Percentiles rank a stretch among this genome's conserved stretches.
Evolutionary conservation across 2,888 invertebrate species (phyloP).

Genomic region (Xestia ashworthii): DNA sequence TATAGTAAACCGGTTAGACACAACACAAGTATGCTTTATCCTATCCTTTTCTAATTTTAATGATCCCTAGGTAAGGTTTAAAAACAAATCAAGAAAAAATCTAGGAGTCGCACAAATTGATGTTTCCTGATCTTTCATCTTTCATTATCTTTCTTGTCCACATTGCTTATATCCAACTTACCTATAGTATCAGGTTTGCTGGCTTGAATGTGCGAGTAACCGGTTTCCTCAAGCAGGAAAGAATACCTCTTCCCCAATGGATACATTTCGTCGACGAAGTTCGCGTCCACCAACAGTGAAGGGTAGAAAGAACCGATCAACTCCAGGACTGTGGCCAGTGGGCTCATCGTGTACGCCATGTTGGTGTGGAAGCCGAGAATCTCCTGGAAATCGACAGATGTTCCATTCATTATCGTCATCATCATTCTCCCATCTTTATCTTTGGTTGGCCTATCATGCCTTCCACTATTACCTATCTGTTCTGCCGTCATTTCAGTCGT

Average conservation of each 20-base stretch:
- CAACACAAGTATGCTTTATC: no score
- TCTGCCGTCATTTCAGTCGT: not conserved
- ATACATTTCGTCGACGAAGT: constrained; percentile 76
- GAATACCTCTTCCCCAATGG: constrained; percentile 70
- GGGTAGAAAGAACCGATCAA: constrained; percentile 90
- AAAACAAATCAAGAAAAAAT: not conserved
- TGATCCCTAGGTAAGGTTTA: no score
- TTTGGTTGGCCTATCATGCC: not conserved
- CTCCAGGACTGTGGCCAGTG: constrained; percentile 71
- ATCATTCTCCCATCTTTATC: not conserved
- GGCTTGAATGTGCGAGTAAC: constrained; percentile 93
- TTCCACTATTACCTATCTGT: not conserved
- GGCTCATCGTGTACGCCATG: constrained; percentile 84
- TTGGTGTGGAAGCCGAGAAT: constrained; percentile 91
- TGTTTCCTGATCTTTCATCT: not conserved
- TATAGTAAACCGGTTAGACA: no score
- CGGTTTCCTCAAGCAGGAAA: constrained; percentile 73
- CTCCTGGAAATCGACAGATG: constrained; percentile 74
- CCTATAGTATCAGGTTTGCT: constrained; percentile 95
- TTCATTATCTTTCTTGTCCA: not conserved
- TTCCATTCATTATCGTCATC: not conserved
- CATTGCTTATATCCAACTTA: constrained; percentile 52
- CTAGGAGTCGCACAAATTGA: not conserved
- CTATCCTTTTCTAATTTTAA: not conserved
- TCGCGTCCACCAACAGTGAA: constrained; percentile 87